phyloP scores from a whole-genome alignment of 2,888 invertebrate species.

The Myathropa florea region DNA sequence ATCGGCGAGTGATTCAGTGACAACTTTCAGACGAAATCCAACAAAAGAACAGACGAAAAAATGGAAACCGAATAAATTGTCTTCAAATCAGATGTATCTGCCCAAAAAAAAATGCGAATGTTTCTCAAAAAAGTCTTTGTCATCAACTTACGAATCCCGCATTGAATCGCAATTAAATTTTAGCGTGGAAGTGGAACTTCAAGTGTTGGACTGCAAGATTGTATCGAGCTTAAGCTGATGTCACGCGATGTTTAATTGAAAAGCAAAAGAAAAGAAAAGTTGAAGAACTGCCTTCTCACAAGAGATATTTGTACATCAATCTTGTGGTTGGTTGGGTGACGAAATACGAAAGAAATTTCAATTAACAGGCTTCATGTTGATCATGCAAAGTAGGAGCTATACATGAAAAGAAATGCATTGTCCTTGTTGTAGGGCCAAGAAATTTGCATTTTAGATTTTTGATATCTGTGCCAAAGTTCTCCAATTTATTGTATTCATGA shows the following conservation, averaged over 20 bases:
- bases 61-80: not conserved
- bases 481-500: no score
- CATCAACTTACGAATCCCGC: not conserved
- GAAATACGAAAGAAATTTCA: no score
- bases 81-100: not conserved
- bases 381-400: no score
- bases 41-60: not conserved
- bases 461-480: no score
- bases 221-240: conserved; percentile 4
- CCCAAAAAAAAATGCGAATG: not conserved
- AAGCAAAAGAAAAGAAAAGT: not conserved
- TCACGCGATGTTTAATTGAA: conserved; percentile 10
- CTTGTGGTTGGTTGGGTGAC: no score
- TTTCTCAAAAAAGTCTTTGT: not conserved
- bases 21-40: not conserved
- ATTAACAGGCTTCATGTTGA: no score
- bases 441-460: no score
- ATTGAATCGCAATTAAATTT: conserved; percentile 10
- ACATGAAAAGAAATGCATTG: no score
- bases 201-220: not conserved
- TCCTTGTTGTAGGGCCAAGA: no score
- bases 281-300: no score
- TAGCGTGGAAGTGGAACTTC: not conserved
- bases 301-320: no score
- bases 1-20: not conserved